Evolutionary conservation across 2,888 invertebrate species (phyloP).

Genomic region (Agonum fuliginosum): DNA sequence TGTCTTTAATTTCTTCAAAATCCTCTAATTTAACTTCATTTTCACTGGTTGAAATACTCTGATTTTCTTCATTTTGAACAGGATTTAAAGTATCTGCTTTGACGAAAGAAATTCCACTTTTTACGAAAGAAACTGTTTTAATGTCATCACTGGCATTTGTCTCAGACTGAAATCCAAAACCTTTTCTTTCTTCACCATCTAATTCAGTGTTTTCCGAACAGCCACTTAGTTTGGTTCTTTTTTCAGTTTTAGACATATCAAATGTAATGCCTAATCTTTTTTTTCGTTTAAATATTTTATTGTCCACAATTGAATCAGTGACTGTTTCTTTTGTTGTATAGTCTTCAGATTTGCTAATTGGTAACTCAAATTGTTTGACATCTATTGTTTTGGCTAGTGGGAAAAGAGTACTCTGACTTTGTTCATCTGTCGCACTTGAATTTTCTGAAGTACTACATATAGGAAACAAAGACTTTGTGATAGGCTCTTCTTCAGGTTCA

Average conservation of each 20-base stretch:
- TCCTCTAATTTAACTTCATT: slow-evolving; percentile 62
- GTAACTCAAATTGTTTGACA: slow-evolving; percentile 67
- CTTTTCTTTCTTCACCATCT: slow-evolving; percentile 67
- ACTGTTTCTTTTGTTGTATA: slow-evolving; percentile 59
- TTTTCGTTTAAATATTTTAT: slow-evolving; percentile 76
- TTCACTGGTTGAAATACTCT: not conserved
- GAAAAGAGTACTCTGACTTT: slow-evolving; percentile 72
- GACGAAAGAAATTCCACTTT: slow-evolving; percentile 69
- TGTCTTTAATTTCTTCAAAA: slow-evolving; percentile 71
- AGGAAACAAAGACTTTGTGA: slow-evolving; percentile 52
- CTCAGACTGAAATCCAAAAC: slow-evolving; percentile 69
- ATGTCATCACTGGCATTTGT: slow-evolving; percentile 62
- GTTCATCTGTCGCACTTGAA: slow-evolving; percentile 64
- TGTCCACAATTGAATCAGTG: slow-evolving; percentile 66
- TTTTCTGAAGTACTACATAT: slow-evolving; percentile 55
- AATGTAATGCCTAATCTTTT: slow-evolving; percentile 75
- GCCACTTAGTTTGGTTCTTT: slow-evolving; percentile 58
- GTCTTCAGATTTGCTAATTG: slow-evolving; percentile 55
- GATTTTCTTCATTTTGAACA: slow-evolving; percentile 59
- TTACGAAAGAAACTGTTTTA: slow-evolving; percentile 68
- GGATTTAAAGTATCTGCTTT: slow-evolving; percentile 69
- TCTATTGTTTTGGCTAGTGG: slow-evolving; percentile 72
- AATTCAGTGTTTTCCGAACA: slow-evolving; percentile 54
- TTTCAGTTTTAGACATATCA: slow-evolving; percentile 68
- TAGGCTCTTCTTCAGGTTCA: slow-evolving; percentile 68